These are phyloP conservation scores for Hippopotamyrus pictus DNA, from an alignment of 2,797 vertebrate genomes.

Conservation along the genomic window DNA sequence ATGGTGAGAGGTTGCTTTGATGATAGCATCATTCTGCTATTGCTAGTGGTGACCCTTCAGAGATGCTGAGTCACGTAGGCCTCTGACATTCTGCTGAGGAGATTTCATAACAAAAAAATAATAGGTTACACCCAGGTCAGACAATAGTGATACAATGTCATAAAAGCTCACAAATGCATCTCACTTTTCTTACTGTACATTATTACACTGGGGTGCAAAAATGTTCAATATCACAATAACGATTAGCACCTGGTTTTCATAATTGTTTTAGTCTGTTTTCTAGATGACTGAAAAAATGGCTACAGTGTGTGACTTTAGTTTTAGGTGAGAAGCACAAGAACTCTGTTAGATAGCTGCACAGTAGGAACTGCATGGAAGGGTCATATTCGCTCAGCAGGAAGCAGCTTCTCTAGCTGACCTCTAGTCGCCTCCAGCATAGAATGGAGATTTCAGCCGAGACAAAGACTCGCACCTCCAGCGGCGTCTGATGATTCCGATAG, in stretches of 20 bases:
- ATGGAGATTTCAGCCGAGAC: not conserved
- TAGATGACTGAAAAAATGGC: not conserved
- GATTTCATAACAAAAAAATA: not conserved
- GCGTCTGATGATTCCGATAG: not conserved
- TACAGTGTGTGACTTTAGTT: constrained; percentile 1
- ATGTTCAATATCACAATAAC: not conserved
- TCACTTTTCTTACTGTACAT: not conserved
- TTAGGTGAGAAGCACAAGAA: not conserved
- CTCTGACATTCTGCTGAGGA: not conserved
- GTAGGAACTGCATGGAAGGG: not conserved
- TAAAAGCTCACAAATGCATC: not conserved
- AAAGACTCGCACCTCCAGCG: not conserved
- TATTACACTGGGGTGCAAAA: not conserved
- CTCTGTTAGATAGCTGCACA: not conserved
- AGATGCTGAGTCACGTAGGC: not conserved
- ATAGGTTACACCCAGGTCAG: not conserved
- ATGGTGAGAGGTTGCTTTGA: not conserved
- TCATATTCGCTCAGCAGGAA: not conserved
- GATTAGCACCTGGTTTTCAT: not conserved
- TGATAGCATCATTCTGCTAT: not conserved
- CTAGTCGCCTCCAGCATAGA: not conserved
- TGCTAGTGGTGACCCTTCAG: not conserved
- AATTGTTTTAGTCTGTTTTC: not conserved
- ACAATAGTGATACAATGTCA: not conserved
- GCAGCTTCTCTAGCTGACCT: not conserved